phyloP scores from a whole-genome alignment of 2,113 vertebrate species.

The Nymphicus hollandicus region DNA sequence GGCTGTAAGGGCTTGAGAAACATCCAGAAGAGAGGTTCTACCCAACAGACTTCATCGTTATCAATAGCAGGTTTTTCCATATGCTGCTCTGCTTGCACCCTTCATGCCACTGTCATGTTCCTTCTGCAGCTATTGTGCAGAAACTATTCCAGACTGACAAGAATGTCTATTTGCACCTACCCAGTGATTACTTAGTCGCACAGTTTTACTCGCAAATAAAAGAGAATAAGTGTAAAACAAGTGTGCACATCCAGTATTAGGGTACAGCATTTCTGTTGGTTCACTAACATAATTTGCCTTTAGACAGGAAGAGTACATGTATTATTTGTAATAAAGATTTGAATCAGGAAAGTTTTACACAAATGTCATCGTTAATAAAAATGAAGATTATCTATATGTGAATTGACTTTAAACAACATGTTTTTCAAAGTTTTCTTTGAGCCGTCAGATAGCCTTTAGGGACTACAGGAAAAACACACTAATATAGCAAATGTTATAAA shows the following conservation, averaged over 20 bases:
- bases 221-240: neutral
- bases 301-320: neutral
- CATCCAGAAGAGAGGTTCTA: neutral
- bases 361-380: neutral
- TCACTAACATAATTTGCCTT: neutral
- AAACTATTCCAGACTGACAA: neutral
- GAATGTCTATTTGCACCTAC: neutral
- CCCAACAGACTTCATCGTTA: neutral
- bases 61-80: neutral
- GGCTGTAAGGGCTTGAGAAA: slow-evolving; percentile 7
- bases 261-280: neutral
- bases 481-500: slow-evolving; percentile 23
- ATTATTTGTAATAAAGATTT: neutral
- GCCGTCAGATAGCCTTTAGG: neutral
- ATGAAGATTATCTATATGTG: neutral
- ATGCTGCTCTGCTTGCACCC: neutral
- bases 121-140: neutral
- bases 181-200: neutral
- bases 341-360: neutral
- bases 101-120: neutral
- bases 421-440: neutral
- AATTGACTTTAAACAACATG: neutral
- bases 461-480: slow-evolving; percentile 8
- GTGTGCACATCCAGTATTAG: neutral
- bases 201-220: neutral